Evolutionary conservation across 2,888 invertebrate genomes (phyloP), one percentile per base, ranked within the genome.

Genomic region (Allygus modestus): DNA sequence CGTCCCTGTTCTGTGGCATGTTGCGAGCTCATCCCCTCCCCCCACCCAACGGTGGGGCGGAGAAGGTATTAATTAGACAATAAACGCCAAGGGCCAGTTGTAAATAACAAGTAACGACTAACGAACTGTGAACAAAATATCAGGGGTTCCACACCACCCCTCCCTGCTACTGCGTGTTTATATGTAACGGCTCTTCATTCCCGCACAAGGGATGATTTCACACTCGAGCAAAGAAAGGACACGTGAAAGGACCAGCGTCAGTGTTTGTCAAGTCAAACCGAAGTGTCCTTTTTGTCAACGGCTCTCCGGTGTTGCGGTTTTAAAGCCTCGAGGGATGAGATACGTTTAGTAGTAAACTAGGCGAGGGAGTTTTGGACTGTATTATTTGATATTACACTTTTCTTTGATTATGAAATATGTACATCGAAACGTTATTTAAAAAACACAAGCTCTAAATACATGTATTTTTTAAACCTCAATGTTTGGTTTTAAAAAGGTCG

Each of bases 71-170:
- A 79, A 79, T 79, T 54, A 79, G 79, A 58, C 79, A 51, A 79
- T 79, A 79, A 79, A 79, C 79, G 79, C 58, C 79, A 79, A 51
- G 41, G 51, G 58, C 75, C 46, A 43, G 75, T 43, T 46, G 75
- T 46, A 77, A 46, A 46, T 46, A 77, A 77, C 75, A 77, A 77
- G 75, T 46, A 28, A 77, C 75, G 46, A 77, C 75, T 46, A 77
- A 77, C 75, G 75, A 77, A 77, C 75, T 77, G 75, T 77, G 75
- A 46, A 77, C 43, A 23, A 26, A 41, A 43, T n/a, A 77, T 2
- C 28, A 23, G 20, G 46, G 41, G 11, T 31, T 15, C 69, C 28
- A 15, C 12, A 0, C 73, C 31, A 20, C 23, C n/a, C 71, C 71
- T 5, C 7, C 12, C 61, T 7, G 61, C 61, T 31, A 31, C 69